Percentiles rank a stretch among this genome's conserved stretches.
phyloP scores from a whole-genome alignment of 2,888 invertebrate genomes.

The Halocaridina rubra region DNA sequence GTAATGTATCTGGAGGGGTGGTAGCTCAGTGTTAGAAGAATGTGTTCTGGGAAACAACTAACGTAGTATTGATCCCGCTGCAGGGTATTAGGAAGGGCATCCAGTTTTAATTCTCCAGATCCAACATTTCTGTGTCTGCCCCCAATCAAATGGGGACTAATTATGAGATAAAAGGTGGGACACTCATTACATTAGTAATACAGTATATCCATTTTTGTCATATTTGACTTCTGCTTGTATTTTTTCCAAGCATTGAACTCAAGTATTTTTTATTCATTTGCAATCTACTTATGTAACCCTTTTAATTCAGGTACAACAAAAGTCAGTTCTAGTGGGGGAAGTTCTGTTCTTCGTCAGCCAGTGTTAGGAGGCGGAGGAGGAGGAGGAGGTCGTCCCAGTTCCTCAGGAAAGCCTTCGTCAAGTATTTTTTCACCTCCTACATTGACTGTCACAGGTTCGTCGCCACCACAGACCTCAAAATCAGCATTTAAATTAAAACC shows the following conservation, averaged over 20 bases:
- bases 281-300: not conserved
- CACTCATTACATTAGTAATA: too few species aligned
- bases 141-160: too few species aligned
- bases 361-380: not conserved
- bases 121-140: too few species aligned
- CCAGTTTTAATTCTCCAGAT: too few species aligned
- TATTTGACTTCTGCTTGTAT: not conserved
- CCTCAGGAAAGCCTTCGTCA: not conserved
- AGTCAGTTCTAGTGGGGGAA: slow-evolving; percentile 13
- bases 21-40: not conserved
- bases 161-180: too few species aligned
- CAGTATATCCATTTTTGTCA: not conserved
- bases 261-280: not conserved
- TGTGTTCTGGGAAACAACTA: too few species aligned
- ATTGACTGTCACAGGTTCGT: slow-evolving; percentile 41
- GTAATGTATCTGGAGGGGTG: too few species aligned
- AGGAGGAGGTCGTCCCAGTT: slow-evolving; percentile 12
- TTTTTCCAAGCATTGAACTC: not conserved
- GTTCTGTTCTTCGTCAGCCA: slow-evolving; percentile 27
- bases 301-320: slow-evolving; percentile 4
- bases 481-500: slow-evolving; percentile 52
- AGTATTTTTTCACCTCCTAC: slow-evolving; percentile 36
- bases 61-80: too few species aligned
- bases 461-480: slow-evolving; percentile 40
- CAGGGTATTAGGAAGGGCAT: too few species aligned